phyloP scores from a whole-genome alignment of 2,113 vertebrate genomes.

The Saguinus midas region DNA sequence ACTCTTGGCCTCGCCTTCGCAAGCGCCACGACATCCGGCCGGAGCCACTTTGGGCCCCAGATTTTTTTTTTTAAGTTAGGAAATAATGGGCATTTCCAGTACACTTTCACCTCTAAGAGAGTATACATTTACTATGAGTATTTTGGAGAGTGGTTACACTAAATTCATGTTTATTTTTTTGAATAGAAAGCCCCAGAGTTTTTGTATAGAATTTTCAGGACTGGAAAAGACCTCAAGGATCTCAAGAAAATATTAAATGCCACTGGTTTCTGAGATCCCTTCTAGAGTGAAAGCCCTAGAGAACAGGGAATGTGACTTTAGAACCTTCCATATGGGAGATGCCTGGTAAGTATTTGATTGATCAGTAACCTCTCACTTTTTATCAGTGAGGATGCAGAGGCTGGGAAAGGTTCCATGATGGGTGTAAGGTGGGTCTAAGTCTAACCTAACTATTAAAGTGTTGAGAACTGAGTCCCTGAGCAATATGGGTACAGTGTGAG shows the following conservation, averaged over 20 bases:
- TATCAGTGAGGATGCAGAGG: background rate
- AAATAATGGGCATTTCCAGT: background rate
- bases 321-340: background rate
- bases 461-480: background rate
- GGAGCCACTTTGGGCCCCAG: too few relatives aligned
- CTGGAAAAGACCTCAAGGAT: background rate
- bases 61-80: background rate
- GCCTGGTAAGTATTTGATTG: background rate
- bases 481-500: background rate
- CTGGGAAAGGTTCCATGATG: background rate
- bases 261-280: background rate
- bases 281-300: background rate
- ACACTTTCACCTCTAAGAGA: background rate
- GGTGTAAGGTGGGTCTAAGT: background rate
- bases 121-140: background rate
- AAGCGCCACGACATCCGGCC: too few relatives aligned
- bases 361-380: background rate
- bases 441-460: rapidly evolving
- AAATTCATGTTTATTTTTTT: background rate
- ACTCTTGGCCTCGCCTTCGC: too few relatives aligned
- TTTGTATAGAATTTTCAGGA: background rate
- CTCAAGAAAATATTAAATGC: background rate
- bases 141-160: background rate
- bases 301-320: background rate
- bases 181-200: background rate